Percentiles rank a stretch among this genome's conserved stretches.
These are phyloP conservation scores for Athalia cordata DNA, from an alignment of 2,888 invertebrate species.

Conservation along the genomic window DNA sequence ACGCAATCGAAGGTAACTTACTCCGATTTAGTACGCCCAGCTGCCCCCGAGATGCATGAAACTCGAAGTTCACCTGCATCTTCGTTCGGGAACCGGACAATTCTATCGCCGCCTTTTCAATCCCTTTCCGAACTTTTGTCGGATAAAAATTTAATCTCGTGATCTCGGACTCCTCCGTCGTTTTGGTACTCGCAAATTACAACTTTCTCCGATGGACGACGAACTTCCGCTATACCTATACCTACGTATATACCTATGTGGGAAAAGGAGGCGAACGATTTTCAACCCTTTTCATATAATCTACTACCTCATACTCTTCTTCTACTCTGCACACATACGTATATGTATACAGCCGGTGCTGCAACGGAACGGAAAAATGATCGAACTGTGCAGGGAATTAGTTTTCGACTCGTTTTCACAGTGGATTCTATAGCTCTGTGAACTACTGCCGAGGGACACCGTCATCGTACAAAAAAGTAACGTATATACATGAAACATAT, in stretches of 20 bases:
- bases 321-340: no score
- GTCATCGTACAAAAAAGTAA: no score
- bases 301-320: no score
- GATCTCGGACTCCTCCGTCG: conserved; percentile 28
- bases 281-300: no score
- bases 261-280: no score
- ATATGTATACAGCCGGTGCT: no score
- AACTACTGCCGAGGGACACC: no score
- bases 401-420: no score
- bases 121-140: conserved; percentile 11
- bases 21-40: background rate
- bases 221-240: background rate
- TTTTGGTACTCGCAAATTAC: conserved; percentile 38
- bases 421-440: no score
- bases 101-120: background rate
- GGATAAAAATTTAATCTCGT: conserved; percentile 43
- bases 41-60: background rate
- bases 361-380: no score
- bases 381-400: no score
- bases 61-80: background rate
- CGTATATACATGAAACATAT: no score
- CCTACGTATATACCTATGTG: background rate
- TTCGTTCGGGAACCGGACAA: conserved; percentile 22
- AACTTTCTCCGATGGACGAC: conserved; percentile 30
- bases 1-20: conserved; percentile 23